Conservation (phyloP, 2,113 vertebrate genomes). For the Desmodus rotundus region DNA sequence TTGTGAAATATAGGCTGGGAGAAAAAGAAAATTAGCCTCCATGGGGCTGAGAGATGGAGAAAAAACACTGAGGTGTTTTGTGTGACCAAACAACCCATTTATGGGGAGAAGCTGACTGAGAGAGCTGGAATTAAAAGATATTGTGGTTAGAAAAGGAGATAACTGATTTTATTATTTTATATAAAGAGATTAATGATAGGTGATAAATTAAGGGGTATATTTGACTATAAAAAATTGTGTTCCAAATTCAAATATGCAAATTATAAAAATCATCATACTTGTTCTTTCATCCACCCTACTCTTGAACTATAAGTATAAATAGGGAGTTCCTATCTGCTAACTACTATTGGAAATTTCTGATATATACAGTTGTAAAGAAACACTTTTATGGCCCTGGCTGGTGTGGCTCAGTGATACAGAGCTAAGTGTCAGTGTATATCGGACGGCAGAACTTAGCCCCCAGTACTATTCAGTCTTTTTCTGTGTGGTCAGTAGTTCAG, state of each 20-base stretch:
- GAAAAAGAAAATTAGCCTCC: not conserved
- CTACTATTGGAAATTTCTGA: not conserved
- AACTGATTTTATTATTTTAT: not conserved
- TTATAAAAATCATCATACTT: not conserved
- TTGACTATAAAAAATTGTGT: not conserved
- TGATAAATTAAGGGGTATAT: not conserved
- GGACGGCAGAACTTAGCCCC: conserved; percentile 13
- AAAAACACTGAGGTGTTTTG: not conserved
- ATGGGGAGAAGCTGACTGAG: not conserved
- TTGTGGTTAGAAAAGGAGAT: not conserved
- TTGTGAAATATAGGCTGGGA: not conserved
- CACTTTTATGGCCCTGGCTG: not conserved
- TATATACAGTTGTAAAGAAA: not conserved
- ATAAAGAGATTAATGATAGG: not conserved
- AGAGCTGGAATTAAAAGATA: not conserved
- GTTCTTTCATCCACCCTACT: not conserved
- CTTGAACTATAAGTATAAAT: not conserved
- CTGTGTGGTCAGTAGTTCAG: conserved; percentile 62
- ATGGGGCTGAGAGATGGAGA: not conserved
- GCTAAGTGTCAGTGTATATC: conserved; percentile 32
- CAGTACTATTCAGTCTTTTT: not conserved
- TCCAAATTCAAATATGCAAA: not conserved
- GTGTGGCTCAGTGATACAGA: not conserved
- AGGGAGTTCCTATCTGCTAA: not conserved
- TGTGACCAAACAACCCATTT: not conserved